Percentiles rank a stretch among this genome's conserved stretches.
phyloP scores from a whole-genome alignment of 2,888 invertebrate genomes.

The Chrysopilus asiliformis region DNA sequence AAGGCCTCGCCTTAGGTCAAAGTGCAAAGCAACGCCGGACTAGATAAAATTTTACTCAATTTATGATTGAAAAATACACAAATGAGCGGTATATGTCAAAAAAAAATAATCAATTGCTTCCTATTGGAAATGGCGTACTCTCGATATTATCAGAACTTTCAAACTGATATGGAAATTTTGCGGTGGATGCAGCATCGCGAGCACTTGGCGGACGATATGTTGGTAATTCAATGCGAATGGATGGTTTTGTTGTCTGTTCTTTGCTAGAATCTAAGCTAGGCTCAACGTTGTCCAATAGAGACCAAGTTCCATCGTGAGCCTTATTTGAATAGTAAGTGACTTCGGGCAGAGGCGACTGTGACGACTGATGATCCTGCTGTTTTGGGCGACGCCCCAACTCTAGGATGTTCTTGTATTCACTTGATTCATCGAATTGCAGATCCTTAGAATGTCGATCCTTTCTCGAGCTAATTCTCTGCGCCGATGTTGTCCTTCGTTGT shows the following conservation, averaged over 20 bases:
- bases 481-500: conserved; percentile 13
- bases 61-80: no score
- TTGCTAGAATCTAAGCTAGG: conserved; percentile 21
- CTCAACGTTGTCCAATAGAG: conserved; percentile 4
- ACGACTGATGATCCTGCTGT: conserved; percentile 10
- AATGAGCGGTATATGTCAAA: no score
- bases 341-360: no score
- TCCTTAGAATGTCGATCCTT: conserved; percentile 7
- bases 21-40: no score
- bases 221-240: conserved; percentile 43
- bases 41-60: no score
- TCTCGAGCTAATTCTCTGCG: conserved; percentile 3
- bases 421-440: conserved; percentile 13
- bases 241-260: conserved; percentile 21
- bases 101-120: no score
- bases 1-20: no score
- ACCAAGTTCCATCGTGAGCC: conserved; percentile 6
- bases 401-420: conserved; percentile 27
- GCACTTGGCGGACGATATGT: conserved; percentile 42
- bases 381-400: conserved; percentile 19
- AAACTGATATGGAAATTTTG: not conserved
- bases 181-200: no score
- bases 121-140: no score
- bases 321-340: conserved; percentile 23
- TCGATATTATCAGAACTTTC: not conserved